These are phyloP conservation scores for Pheosia gnoma DNA, from an alignment of 2,888 invertebrate genomes.

Conservation along the genomic window DNA sequence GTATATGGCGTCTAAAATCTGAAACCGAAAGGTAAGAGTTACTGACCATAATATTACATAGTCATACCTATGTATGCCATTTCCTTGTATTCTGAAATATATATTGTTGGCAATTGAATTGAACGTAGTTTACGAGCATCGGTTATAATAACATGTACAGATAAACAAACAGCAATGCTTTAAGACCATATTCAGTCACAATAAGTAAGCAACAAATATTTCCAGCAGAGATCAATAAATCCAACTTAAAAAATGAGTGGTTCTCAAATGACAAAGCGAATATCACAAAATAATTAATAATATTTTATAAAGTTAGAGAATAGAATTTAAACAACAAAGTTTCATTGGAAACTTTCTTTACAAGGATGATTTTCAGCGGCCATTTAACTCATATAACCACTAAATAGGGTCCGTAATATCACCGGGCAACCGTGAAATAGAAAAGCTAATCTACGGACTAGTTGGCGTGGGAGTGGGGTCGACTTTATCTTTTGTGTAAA, in stretches of 20 bases:
- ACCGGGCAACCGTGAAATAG: constrained; percentile 37
- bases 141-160: background rate
- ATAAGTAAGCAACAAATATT: too few species aligned
- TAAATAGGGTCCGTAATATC: constrained; percentile 19
- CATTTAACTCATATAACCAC: constrained; percentile 10
- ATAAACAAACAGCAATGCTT: background rate
- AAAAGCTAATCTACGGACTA: constrained; percentile 49
- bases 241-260: too few species aligned
- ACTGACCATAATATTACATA: background rate
- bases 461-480: constrained; percentile 44
- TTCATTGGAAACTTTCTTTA: background rate
- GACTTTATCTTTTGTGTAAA: constrained; percentile 73
- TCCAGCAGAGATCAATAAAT: too few species aligned
- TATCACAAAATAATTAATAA: too few species aligned
- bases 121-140: background rate
- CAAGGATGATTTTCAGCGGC: background rate
- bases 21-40: background rate
- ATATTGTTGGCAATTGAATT: background rate
- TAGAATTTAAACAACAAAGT: background rate
- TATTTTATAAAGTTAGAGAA: background rate
- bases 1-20: background rate
- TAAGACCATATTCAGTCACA: background rate
- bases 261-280: too few species aligned
- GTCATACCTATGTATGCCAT: background rate
- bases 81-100: background rate